A percentile compares a stretch with the other conserved stretches of the same genome.
Conservation (phyloP, 2,113 vertebrate species). For the Triplophysa rosa region DNA sequence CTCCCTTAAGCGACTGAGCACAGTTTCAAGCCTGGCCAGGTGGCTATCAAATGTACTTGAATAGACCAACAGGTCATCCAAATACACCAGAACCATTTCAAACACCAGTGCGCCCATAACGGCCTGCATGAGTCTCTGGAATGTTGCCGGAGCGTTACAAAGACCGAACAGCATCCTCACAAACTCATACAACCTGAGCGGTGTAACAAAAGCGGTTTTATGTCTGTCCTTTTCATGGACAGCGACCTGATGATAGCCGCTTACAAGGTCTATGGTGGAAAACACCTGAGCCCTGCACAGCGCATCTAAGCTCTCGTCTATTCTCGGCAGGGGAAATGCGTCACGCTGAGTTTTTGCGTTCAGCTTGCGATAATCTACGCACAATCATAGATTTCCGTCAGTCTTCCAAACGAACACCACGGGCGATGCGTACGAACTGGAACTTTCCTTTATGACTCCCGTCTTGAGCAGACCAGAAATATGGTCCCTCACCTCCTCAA, state of each 20-base stretch:
- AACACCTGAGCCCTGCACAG: too few relatives aligned
- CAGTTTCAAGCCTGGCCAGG: background rate
- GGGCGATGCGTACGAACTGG: too few relatives aligned
- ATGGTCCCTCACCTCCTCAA: background rate
- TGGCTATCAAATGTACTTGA: conserved; percentile 5
- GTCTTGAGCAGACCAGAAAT: background rate
- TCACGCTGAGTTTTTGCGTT: background rate
- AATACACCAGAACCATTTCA: background rate
- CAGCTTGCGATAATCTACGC: background rate
- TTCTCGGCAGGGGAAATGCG: too few relatives aligned
- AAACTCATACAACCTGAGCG: background rate
- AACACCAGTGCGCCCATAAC: background rate
- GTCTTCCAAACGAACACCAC: too few relatives aligned
- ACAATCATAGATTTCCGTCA: too few relatives aligned
- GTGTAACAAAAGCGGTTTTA: too few relatives aligned
- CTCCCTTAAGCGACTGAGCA: background rate
- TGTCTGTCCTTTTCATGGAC: too few relatives aligned
- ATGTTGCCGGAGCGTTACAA: background rate
- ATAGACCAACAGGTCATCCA: background rate
- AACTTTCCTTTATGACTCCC: background rate
- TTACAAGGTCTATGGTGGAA: too few relatives aligned
- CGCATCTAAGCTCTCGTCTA: too few relatives aligned
- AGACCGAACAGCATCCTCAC: background rate
- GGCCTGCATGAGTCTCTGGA: background rate
- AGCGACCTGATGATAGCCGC: too few relatives aligned